Conservation (phyloP, 2,797 vertebrate genomes). For the Echeneis naucrates region DNA sequence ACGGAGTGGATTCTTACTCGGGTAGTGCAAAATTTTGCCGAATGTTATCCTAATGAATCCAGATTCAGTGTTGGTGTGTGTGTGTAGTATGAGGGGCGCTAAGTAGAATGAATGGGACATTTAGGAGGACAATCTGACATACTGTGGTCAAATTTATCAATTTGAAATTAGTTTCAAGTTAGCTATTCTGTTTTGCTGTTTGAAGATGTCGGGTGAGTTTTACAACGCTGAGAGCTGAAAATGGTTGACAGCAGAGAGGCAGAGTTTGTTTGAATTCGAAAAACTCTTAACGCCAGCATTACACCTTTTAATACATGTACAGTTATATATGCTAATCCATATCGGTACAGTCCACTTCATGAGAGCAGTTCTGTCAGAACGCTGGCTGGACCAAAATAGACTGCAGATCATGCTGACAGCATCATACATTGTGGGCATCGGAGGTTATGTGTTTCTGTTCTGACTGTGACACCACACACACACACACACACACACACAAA, state of each 20-base stretch:
- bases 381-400: slow-evolving; percentile 42
- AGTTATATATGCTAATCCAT: slow-evolving; percentile 52
- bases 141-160: not conserved
- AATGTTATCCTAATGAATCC: slow-evolving; percentile 5
- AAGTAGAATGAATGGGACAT: slow-evolving; percentile 1
- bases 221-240: not conserved
- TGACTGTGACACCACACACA: slow-evolving; percentile 19
- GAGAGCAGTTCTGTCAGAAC: slow-evolving; percentile 20
- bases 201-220: not conserved
- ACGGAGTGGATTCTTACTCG: slow-evolving; percentile 25
- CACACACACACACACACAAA: slow-evolving; percentile 22
- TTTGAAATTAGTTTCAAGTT: not conserved
- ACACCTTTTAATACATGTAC: slow-evolving; percentile 35
- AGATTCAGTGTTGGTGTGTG: slow-evolving; percentile 1
- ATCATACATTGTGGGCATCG: slow-evolving; percentile 59
- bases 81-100: not conserved
- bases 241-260: slow-evolving; percentile 24
- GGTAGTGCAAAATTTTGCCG: slow-evolving; percentile 37
- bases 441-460: slow-evolving; percentile 62
- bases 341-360: slow-evolving; percentile 20
- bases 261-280: slow-evolving; percentile 30
- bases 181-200: not conserved
- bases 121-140: not conserved
- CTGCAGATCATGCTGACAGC: slow-evolving; percentile 53
- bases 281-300: slow-evolving; percentile 49